These are phyloP conservation scores for Luehdorfia chinensis DNA, from an alignment of 1,140 invertebrate species.

Conservation along the genomic window DNA sequence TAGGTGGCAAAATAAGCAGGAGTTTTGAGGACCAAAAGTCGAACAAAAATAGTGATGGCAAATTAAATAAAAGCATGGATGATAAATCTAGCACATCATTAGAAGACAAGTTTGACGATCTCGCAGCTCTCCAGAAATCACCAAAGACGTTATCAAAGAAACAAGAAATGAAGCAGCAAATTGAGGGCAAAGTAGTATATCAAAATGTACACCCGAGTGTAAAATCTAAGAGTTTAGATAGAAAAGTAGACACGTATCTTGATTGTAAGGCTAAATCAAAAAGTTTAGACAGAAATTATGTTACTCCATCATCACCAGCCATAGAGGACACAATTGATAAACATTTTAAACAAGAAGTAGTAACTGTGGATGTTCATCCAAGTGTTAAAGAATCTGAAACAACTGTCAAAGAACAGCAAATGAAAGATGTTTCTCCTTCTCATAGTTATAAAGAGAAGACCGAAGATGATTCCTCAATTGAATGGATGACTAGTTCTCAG, in stretches of 20 bases:
- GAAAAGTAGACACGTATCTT: conserved; percentile 69
- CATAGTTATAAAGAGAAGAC: conserved; percentile 66
- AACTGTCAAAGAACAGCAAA: conserved; percentile 47
- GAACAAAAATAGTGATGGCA: conserved; percentile 65
- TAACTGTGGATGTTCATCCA: conserved; percentile 70
- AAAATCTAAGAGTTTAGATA: conserved; percentile 79
- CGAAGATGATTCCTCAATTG: conserved; percentile 67
- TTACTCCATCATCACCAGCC: conserved; percentile 53
- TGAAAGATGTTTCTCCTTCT: conserved; percentile 61
- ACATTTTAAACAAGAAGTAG: conserved; percentile 72
- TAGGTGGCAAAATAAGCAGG: conserved; percentile 81
- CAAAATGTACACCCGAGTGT: conserved; percentile 71
- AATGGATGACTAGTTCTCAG: conserved; percentile 68
- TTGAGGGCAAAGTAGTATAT: conserved; percentile 79
- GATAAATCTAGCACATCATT: conserved; percentile 79
- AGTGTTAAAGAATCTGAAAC: conserved; percentile 55
- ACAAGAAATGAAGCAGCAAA: conserved; percentile 80
- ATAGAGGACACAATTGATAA: conserved; percentile 38
- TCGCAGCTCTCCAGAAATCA: conserved; percentile 76
- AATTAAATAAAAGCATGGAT: conserved; percentile 79
- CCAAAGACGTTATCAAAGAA: conserved; percentile 79
- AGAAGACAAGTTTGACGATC: conserved; percentile 79
- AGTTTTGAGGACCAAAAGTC: conserved; percentile 81
- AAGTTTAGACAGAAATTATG: conserved; percentile 78
- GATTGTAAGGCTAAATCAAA: conserved; percentile 80